Percentiles rank a stretch among this genome's conserved stretches.
phyloP scores from a whole-genome alignment of 2,797 vertebrate species.

The Fistularia commersonii region DNA sequence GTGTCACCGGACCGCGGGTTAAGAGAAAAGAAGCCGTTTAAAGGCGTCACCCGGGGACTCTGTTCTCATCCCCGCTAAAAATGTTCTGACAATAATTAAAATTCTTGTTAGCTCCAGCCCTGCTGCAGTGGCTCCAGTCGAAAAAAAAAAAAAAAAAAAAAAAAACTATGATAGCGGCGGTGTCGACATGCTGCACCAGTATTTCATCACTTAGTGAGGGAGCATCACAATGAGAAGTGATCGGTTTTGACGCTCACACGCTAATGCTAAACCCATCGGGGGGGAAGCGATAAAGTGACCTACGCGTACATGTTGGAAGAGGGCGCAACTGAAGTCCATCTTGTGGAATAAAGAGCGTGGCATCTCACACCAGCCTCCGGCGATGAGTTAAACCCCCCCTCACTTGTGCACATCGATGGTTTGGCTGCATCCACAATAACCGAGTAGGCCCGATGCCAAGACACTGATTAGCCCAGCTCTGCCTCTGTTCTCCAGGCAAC shows the following conservation, averaged over 20 bases:
- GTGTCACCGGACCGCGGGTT: no score
- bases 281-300: no score
- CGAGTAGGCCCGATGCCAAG: conserved; percentile 65
- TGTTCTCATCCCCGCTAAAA: no score
- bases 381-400: conserved; percentile 43
- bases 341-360: conserved; percentile 45
- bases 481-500: conserved; percentile 62
- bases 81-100: not conserved
- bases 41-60: no score
- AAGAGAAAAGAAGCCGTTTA: no score
- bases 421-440: conserved; percentile 59
- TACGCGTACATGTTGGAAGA: not conserved
- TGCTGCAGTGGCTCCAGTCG: not conserved
- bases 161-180: not conserved
- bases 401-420: conserved; percentile 54
- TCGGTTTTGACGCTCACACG: not conserved
- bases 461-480: conserved; percentile 66
- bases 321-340: not conserved
- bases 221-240: not conserved
- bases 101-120: not conserved
- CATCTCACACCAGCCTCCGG: conserved; percentile 37
- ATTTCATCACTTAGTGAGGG: not conserved
- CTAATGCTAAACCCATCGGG: no score
- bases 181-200: not conserved
- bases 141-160: not conserved